Base-by-base conservation (phyloP, 2,797 vertebrate genomes). In the Balearica regulorum region DNA sequence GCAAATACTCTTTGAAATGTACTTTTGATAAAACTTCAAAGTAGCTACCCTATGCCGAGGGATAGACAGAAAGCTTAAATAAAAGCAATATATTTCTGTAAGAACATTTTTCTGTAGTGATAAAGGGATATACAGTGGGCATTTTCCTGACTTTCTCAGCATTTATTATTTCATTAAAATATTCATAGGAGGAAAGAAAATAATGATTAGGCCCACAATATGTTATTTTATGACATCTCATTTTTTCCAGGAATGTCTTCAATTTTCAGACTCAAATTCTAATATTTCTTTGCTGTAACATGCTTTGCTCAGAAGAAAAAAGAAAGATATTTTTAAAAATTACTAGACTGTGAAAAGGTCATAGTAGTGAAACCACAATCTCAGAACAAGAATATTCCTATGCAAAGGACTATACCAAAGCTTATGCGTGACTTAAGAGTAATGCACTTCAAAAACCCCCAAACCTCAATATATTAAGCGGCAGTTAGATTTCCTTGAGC, bases 11-110 rank as follows among this genome's bases (percentile, higher is more conserved):
- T 87, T 96, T 76, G 84, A 95, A 95, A 92, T 72, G 7, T 62
- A 62, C 28, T 58, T 91, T 66, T 28, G 57, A 81, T 92, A 90
- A 92, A 93, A 72, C 61, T 94, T 94, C 60, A 89, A 75, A 96
- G 65, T 62, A 80, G 16, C 60, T 72, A 51, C 26, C 13, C 15
- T 75, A 28, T 75, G 64, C 64, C 85, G 78, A 72, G 13, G 60
- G 31, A 83, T 31, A 93, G 55, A 65, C 3, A 22, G 26, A 87
- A 84, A 84, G 21, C 62, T 89, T 69, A 90, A 70, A 83, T 58
- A 43, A 89, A 86, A 91, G 48, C 51, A 91, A 35, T 54, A 16
- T 3, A 39, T 54, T 82, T 79, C 49, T 58, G 29, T 44, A 90
- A 64, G 62, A 35, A 90, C 20, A 46, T 51, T 83, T 95, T 79